Evolutionary conservation across 1,140 invertebrate species (phyloP), one percentile per base, ranked within the genome.

Genomic region (Cotesia typhae): DNA sequence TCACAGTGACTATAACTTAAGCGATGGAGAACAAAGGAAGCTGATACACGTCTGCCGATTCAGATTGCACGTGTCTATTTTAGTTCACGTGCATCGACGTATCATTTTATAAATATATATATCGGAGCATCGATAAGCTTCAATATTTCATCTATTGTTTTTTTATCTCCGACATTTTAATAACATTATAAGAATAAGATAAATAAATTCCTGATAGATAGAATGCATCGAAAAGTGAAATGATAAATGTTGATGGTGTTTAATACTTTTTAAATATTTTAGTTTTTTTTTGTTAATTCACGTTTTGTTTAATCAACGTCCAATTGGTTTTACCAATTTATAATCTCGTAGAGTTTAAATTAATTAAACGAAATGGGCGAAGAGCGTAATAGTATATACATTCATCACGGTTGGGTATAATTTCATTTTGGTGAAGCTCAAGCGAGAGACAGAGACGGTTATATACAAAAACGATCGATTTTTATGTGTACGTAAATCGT

Each of bases 401-500:
- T 64, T 55, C 51, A 7, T 69, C 36, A 59, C 20, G 55, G 67
- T 57, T 47, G 52, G 52, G 52, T 70, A 60, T 63, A 70, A 70
- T 70, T 70, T 70, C 68, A 70, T 70, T 70, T 70, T 64, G 68
- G 59, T 51, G 37, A 38, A 53, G 55, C 12, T 9, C 17, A 57
- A 47, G 41, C 9, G 59, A 60, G 60, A 47, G 36, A 60, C 12
- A 28, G 20, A 38, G 57, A 38, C 1, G 14, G 37, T n/a, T 47
- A 47, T 7, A 47, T 47, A 47, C 10, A 47, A 47, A 47, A 47
- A 60, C 17, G 57, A 52, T 59, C 57, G 57, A 70, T 63, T 70
- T 70, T 70, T 70, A 70, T 70, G 68, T 38, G 47, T 70, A 41
- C 57, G 68, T 70, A 70, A 70, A 70, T 70, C 60, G 41, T 47